These are phyloP conservation scores for Carassius carassius DNA, from an alignment of 2,113 vertebrate genomes.

Conservation along the genomic window DNA sequence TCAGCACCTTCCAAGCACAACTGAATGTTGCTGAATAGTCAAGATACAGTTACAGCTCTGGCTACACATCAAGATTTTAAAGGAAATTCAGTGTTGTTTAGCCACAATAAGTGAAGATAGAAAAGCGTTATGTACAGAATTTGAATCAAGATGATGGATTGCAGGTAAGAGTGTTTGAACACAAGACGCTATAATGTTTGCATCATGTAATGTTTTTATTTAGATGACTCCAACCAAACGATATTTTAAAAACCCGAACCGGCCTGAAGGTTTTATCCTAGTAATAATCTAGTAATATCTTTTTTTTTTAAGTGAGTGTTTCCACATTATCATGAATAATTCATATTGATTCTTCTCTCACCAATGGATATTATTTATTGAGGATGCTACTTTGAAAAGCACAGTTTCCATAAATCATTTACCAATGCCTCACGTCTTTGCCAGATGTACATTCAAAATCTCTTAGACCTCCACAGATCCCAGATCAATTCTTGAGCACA, in stretches of 20 bases:
- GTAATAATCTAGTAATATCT: constrained; percentile 28
- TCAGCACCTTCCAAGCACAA: constrained; percentile 7
- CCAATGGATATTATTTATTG: constrained; percentile 21
- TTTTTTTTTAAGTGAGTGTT: constrained; percentile 15
- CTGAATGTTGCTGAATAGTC: neutral
- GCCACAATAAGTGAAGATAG: neutral
- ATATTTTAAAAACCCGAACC: constrained; percentile 21
- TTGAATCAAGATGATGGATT: neutral
- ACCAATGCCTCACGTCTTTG: constrained; percentile 25
- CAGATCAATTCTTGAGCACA: constrained; percentile 18
- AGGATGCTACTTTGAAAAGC: constrained; percentile 25
- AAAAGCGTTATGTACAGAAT: neutral
- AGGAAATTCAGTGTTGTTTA: constrained; percentile 11
- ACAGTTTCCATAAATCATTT: constrained; percentile 19
- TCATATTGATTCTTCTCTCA: constrained; percentile 7
- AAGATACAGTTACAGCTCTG: neutral
- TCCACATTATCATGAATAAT: constrained; percentile 12
- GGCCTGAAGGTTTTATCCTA: neutral
- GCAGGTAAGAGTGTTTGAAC: neutral
- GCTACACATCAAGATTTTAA: neutral
- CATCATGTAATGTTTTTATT: neutral
- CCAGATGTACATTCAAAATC: constrained; percentile 10
- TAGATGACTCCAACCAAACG: constrained; percentile 12
- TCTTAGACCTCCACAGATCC: neutral
- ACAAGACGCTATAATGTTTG: constrained; percentile 48